Evolutionary conservation across 1,140 invertebrate genomes (phyloP), one percentile per base, ranked within the genome.

Genomic region (Tetramorium parvispinum): DNA sequence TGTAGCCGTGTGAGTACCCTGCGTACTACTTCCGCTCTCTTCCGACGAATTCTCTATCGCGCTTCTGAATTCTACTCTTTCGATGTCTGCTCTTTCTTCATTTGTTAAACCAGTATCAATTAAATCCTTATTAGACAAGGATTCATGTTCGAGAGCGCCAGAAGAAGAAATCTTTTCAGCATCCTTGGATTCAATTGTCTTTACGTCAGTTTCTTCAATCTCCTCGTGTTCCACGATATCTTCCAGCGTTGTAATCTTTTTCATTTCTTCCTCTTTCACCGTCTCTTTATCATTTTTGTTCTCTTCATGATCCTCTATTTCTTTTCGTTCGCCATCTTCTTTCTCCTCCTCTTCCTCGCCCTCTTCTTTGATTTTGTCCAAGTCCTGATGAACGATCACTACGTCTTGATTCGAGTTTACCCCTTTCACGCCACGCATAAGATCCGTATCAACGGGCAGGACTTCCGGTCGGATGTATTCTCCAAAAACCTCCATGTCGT

Each of bases 321-420:
- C 2, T 27, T 21, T 27, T 13, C 2, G n/a, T 49, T 40, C 13
- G 0, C 5, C 32, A 3, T 57, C 8, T 2, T 49, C 13, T 1
- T 55, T 61, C 87, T 87, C 21, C 0, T 65, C 27, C 11, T 90
- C 83, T 10, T 75, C 85, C 55, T 89, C 90, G 51, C 91, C 87
- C 65, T 94, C 94, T 32, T 94, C 94, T 6, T 92, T 91, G 40
- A 94, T 94, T 10, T 81, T 87, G 3, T 88, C 89, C 7, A 94
- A 89, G 86, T 94, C 92, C 32, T 94, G 89, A 43, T 85, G 87
- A 7, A 82, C 0, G 1, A 92, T 85, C 7, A 89, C 24, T 46
- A 91, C 70, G n/a, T 94, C 91, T 21, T 89, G 89, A 40, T 1
- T 51, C 0, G 51, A 2, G 46, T 73, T 82, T 5, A 61, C 51